Evolutionary conservation across 2,113 vertebrate species (phyloP).

Genomic region (Eulacestoma nigropectus): DNA sequence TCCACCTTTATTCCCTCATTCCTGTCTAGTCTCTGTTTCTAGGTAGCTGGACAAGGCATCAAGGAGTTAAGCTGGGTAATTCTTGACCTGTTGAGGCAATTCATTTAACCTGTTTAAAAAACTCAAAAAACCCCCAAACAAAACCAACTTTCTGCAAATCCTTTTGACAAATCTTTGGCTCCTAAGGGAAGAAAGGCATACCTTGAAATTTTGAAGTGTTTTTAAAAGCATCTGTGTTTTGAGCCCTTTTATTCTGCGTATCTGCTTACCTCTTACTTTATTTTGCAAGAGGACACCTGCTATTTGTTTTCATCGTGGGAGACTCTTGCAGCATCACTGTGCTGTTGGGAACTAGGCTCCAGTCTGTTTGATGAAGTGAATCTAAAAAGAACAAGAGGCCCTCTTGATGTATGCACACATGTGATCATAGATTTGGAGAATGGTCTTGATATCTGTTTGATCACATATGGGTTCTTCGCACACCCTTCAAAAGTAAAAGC

Average conservation of each 20-base stretch:
- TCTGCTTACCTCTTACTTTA: not conserved
- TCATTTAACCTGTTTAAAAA: not conserved
- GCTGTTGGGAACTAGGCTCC: not conserved
- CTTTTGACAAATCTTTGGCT: not conserved
- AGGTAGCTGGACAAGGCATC: too few relatives aligned
- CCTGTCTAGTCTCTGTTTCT: too few relatives aligned
- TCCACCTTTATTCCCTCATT: too few relatives aligned
- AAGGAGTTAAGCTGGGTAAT: not conserved
- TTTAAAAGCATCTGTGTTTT: not conserved
- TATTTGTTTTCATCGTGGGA: not conserved
- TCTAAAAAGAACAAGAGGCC: not conserved
- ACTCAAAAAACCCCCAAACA: not conserved
- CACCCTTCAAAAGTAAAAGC: not conserved
- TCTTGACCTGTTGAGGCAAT: not conserved
- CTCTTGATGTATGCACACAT: not conserved
- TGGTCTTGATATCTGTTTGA: not conserved
- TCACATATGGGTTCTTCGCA: not conserved
- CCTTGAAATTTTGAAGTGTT: not conserved
- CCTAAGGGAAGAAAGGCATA: not conserved
- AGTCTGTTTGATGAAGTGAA: not conserved
- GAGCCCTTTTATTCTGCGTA: not conserved
- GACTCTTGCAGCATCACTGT: not conserved
- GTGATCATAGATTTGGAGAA: not conserved
- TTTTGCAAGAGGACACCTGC: not conserved
- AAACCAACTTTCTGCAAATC: not conserved